These are phyloP conservation scores for Pygmarrhopalites habei DNA, from an alignment of 1,140 invertebrate genomes.

Conservation along the genomic window DNA sequence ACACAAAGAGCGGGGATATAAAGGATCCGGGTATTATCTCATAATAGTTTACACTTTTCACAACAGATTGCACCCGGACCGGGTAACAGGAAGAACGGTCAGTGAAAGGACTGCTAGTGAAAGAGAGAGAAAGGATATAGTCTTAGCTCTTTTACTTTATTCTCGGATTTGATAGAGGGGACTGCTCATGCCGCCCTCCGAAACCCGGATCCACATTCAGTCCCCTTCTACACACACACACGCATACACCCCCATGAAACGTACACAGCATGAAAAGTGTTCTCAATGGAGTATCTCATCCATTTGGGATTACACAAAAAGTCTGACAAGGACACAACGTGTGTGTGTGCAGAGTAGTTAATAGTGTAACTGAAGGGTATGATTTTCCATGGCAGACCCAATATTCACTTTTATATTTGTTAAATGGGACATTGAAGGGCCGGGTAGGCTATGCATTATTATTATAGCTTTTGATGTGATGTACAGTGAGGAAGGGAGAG, in stretches of 20 bases:
- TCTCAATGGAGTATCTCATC: background rate
- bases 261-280: background rate
- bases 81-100: background rate
- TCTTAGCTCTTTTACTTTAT: background rate
- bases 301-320: background rate
- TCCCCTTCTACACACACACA: background rate
- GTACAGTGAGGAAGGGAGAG: no score
- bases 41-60: background rate
- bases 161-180: slow-evolving; percentile 1
- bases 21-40: background rate
- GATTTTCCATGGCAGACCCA: background rate
- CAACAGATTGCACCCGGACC: slow-evolving; percentile 6
- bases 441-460: no score
- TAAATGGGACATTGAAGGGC: background rate
- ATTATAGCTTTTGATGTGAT: no score
- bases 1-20: background rate
- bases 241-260: background rate
- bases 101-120: background rate
- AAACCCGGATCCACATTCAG: background rate
- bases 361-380: background rate
- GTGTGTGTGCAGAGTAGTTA: background rate
- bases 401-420: slow-evolving; percentile 1
- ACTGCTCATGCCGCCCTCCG: background rate
- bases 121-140: background rate
- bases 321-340: background rate